Evolutionary conservation across 2,797 vertebrate genomes (phyloP), one percentile per base, ranked within the genome.

Genomic region (Nyctibius grandis): DNA sequence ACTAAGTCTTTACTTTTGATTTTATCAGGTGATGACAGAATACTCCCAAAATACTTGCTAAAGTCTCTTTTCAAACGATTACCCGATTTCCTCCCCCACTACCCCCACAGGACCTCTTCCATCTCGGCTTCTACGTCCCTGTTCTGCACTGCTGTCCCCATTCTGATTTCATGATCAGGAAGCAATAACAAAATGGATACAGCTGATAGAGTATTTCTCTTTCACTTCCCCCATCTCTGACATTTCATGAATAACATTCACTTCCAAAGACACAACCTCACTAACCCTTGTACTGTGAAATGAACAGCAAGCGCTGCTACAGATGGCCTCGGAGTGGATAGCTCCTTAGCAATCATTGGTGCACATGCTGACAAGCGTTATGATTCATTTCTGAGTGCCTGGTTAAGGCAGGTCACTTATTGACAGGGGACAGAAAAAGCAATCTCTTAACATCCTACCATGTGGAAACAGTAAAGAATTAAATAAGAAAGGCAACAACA

Each of bases 391-490:
- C 86, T 79, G 88, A 95, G 82, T 26, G 89, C 69, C 73, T 85
- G 63, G 85, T 70, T 93, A 93, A 91, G 94, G 83, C 89, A 93
- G 91, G 77, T 95, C 91, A 70, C 78, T 80, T 83, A 93, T 44
- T 60, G 85, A 88, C 67, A 90, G 56, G 23, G 56, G 59, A 88
- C 85, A 79, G 63, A 79, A 95, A 94, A 93, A 93, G 70, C 60
- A 91, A 80, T 82, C 63, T 95, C 76, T 78, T 68, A 42, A 53
- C 77, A 68, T 40, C 60, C 45, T 63, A 45, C 38, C 53, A 38
- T 45, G 54, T 33, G 60, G 60, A 83, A 91, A 79, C 6, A n/a
- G 61, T 15, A 72, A 86, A 73, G 48, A 72, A 91, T 83, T 47
- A 85, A 76, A 60, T 68, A 75, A 74, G 42, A 85, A 79, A 80